Percentiles rank a stretch among this genome's conserved stretches.
phyloP scores from a whole-genome alignment of 2,113 vertebrate species.

The Todiramphus chloris region DNA sequence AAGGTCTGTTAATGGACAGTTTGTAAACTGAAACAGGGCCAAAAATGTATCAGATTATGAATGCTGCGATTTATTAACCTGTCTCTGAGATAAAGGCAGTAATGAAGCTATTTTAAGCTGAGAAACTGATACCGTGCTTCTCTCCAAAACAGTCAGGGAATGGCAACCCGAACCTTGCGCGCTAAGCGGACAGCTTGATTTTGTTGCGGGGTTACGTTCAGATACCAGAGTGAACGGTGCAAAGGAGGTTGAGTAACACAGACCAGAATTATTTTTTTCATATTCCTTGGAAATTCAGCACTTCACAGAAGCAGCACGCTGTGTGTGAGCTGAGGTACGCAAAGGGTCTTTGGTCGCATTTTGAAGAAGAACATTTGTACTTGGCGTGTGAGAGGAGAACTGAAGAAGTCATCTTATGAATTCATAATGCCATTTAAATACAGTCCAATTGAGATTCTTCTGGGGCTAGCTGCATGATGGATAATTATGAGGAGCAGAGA shows the following conservation, averaged over 20 bases:
- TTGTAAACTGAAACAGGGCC: constrained; percentile 13
- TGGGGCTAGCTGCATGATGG: neutral
- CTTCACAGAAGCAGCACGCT: neutral
- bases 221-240: neutral
- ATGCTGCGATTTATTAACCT: constrained; percentile 14
- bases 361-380: neutral
- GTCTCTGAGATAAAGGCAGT: neutral
- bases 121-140: neutral
- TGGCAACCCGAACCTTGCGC: neutral
- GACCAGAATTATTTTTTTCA: neutral
- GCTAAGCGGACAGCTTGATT: neutral
- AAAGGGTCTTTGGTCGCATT: neutral
- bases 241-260: neutral
- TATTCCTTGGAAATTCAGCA: neutral
- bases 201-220: neutral
- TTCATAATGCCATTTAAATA: neutral
- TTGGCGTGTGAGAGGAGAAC: neutral
- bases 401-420: neutral
- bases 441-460: neutral
- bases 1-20: constrained; percentile 49
- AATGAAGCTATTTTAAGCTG: neutral
- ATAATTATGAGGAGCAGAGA: neutral
- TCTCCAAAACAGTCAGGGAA: neutral
- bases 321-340: neutral
- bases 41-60: constrained; percentile 20